Conservation (phyloP, 1,140 invertebrate species). For the Aporrectodea caliginosa region DNA sequence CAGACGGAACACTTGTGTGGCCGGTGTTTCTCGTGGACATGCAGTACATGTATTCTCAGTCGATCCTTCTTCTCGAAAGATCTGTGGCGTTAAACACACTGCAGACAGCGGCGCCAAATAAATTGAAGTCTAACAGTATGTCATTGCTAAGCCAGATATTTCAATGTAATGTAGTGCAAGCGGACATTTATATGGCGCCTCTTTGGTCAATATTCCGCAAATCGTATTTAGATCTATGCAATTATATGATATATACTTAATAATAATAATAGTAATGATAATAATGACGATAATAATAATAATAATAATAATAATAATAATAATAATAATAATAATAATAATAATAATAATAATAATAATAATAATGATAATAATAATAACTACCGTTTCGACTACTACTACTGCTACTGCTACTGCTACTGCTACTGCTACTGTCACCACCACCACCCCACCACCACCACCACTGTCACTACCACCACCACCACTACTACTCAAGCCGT, state of each 20-base stretch:
- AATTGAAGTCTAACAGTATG: no score
- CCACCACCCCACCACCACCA: background rate
- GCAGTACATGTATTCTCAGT: conserved; percentile 59
- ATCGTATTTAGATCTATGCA: no score
- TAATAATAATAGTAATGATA: no score
- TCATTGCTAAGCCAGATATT: no score
- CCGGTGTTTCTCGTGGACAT: conserved; percentile 61
- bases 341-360: background rate
- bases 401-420: background rate
- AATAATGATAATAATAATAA: background rate
- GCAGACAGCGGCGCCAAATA: no score
- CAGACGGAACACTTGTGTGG: conserved; percentile 60
- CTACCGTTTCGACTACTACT: background rate
- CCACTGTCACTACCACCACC: background rate
- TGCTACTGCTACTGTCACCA: background rate
- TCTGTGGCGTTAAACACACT: no score
- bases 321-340: background rate
- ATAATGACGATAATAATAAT: background rate
- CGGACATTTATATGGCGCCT: no score
- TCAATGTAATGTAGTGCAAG: no score
- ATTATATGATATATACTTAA: no score
- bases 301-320: background rate
- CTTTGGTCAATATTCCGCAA: no score
- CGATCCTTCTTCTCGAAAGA: conserved; percentile 61
- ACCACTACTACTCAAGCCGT: background rate